phyloP scores from a whole-genome alignment of 2,797 vertebrate species.

The Serranus cabrilla region DNA sequence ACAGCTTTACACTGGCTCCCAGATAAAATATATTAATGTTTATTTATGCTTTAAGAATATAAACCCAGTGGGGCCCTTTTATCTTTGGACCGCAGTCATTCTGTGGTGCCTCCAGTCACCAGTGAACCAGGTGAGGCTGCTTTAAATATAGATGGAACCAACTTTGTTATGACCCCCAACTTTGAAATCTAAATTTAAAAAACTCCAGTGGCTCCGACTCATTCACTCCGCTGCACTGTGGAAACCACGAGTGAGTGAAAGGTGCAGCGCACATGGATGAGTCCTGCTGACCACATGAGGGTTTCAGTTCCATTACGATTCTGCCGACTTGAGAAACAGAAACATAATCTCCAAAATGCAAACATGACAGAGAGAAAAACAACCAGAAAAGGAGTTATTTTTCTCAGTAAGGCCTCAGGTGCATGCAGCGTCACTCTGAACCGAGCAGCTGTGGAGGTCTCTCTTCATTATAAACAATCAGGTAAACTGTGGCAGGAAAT shows the following conservation, averaged over 20 bases:
- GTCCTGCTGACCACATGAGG: neutral
- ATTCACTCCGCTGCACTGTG: neutral
- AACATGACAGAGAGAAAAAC: neutral
- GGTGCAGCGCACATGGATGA: too few relatives aligned
- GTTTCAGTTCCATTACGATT: too few relatives aligned
- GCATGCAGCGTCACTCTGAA: neutral
- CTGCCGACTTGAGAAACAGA: constrained; percentile 7
- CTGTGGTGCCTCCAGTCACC: neutral
- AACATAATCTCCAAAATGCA: neutral
- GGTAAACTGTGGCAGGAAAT: constrained; percentile 9
- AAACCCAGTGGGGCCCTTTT: neutral
- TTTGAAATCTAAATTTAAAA: neutral
- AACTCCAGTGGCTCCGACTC: too few relatives aligned
- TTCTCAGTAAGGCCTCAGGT: neutral
- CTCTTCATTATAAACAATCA: neutral
- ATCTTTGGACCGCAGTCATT: neutral
- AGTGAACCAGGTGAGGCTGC: neutral
- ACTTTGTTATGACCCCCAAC: neutral
- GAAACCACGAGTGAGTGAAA: neutral
- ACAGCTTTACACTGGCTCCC: neutral
- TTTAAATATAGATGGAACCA: neutral
- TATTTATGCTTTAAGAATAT: constrained; percentile 6
- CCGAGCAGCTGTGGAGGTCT: constrained; percentile 1
- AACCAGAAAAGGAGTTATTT: neutral
- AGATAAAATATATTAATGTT: neutral